phyloP scores from a whole-genome alignment of 2,113 vertebrate species.

The Potamarius usumacintae region DNA sequence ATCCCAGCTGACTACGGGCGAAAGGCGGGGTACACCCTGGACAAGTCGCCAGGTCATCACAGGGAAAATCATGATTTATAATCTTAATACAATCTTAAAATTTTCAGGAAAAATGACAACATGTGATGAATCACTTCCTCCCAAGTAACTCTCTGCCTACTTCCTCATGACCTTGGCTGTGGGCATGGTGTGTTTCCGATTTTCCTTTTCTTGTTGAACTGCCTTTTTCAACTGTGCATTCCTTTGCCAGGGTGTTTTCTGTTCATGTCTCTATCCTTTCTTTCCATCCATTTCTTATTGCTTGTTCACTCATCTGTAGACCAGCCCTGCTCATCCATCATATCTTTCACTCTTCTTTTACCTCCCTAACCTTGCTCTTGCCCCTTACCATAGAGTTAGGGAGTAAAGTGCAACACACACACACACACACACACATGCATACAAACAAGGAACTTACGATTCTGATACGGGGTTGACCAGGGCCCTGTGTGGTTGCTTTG shows the following conservation, averaged over 20 bases:
- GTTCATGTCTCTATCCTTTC: slow-evolving; percentile 3
- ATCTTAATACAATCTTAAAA: background rate
- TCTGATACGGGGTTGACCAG: slow-evolving; percentile 39
- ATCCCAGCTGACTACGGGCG: too few species aligned
- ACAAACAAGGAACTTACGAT: slow-evolving; percentile 60
- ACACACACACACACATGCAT: slow-evolving; percentile 31
- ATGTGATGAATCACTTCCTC: background rate
- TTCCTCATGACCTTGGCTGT: slow-evolving; percentile 37
- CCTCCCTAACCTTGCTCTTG: slow-evolving; percentile 49
- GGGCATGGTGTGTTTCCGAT: slow-evolving; percentile 34
- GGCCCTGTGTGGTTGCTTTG: slow-evolving; percentile 45
- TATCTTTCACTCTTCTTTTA: slow-evolving; percentile 58
- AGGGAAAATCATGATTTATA: background rate
- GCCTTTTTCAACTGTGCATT: slow-evolving; percentile 26
- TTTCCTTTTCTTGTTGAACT: slow-evolving; percentile 10
- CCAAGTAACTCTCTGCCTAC: slow-evolving; percentile 4
- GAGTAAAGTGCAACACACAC: slow-evolving; percentile 5
- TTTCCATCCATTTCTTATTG: slow-evolving; percentile 45
- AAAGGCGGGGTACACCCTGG: too few species aligned
- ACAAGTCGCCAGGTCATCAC: too few species aligned
- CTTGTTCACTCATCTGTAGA: slow-evolving; percentile 36
- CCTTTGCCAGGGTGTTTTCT: slow-evolving; percentile 6
- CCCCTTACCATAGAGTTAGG: slow-evolving; percentile 17
- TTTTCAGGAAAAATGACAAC: background rate
- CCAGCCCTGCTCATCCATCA: slow-evolving; percentile 73